These are phyloP conservation scores for Acleris laterana DNA, from an alignment of 2,888 invertebrate species.

Conservation along the genomic window DNA sequence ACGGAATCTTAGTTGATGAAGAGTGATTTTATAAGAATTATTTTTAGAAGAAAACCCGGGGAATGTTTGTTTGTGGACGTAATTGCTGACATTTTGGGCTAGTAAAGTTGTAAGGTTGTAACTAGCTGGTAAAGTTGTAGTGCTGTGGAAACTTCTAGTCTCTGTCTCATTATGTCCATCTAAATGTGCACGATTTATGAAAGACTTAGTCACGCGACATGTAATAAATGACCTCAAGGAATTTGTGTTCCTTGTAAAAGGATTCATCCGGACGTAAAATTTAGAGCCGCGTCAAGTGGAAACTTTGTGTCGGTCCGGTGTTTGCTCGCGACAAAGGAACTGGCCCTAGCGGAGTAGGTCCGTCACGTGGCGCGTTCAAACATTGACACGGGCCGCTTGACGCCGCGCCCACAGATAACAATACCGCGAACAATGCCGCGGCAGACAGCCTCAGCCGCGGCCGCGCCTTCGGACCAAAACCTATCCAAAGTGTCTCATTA, in stretches of 20 bases:
- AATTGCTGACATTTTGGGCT: too few species aligned
- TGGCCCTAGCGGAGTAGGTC: slow-evolving; percentile 36
- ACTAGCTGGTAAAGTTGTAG: too few species aligned
- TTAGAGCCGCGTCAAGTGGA: slow-evolving; percentile 38
- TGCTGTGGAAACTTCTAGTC: too few species aligned
- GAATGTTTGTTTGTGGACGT: too few species aligned
- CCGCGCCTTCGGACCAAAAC: slow-evolving; percentile 45
- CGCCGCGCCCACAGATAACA: slow-evolving; percentile 74
- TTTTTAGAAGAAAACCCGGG: too few species aligned
- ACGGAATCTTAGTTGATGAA: too few species aligned
- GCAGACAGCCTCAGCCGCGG: slow-evolving; percentile 45
- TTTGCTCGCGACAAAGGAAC: slow-evolving; percentile 58
- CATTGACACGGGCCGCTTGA: slow-evolving; percentile 66
- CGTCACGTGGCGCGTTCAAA: slow-evolving; percentile 56
- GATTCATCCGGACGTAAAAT: slow-evolving; percentile 36
- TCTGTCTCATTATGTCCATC: too few species aligned
- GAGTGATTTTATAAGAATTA: too few species aligned
- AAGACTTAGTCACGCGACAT: slow-evolving; percentile 10
- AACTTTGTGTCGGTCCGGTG: slow-evolving; percentile 43
- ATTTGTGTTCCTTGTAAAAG: slow-evolving; percentile 41
- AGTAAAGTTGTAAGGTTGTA: too few species aligned
- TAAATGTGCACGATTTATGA: too few species aligned
- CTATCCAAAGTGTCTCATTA: slow-evolving; percentile 10
- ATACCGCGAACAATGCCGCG: slow-evolving; percentile 62
- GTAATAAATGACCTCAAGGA: slow-evolving; percentile 14